These are phyloP conservation scores for Acanthoscelides obtectus DNA, from an alignment of 2,888 invertebrate species.

Conservation along the genomic window DNA sequence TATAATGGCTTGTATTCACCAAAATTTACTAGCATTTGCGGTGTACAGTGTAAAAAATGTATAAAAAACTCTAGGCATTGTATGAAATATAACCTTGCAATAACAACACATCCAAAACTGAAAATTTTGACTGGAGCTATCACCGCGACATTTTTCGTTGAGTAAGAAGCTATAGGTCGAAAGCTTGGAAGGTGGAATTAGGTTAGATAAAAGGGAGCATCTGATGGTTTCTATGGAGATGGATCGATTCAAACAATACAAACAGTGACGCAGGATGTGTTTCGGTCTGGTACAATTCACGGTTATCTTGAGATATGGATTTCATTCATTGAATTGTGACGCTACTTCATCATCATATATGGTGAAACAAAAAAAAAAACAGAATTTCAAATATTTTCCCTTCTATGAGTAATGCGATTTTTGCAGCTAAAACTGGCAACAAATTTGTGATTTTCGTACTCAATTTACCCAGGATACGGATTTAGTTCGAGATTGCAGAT, in stretches of 20 bases:
- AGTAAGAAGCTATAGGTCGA: not conserved
- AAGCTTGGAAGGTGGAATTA: not conserved
- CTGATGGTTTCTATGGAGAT: not conserved
- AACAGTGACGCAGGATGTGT: not conserved
- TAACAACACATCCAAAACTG: not conserved
- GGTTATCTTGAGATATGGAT: constrained; percentile 1
- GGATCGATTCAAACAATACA: not conserved
- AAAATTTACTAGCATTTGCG: not conserved
- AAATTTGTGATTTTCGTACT: too few relatives aligned
- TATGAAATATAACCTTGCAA: not conserved
- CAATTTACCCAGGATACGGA: too few relatives aligned
- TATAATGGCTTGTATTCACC: not conserved
- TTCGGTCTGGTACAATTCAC: not conserved
- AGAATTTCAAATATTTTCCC: too few relatives aligned
- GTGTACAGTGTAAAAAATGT: not conserved
- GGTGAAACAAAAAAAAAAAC: too few relatives aligned
- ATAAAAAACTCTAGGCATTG: not conserved
- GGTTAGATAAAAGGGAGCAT: not conserved
- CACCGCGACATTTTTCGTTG: not conserved
- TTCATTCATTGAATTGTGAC: constrained; percentile 4
- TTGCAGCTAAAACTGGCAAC: too few relatives aligned
- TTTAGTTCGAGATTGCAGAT: too few relatives aligned
- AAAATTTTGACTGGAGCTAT: not conserved
- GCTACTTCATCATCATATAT: too few relatives aligned
- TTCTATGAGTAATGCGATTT: too few relatives aligned